Evolutionary conservation across 2,797 vertebrate species (phyloP).

Genomic region (Myotis vivesi): DNA sequence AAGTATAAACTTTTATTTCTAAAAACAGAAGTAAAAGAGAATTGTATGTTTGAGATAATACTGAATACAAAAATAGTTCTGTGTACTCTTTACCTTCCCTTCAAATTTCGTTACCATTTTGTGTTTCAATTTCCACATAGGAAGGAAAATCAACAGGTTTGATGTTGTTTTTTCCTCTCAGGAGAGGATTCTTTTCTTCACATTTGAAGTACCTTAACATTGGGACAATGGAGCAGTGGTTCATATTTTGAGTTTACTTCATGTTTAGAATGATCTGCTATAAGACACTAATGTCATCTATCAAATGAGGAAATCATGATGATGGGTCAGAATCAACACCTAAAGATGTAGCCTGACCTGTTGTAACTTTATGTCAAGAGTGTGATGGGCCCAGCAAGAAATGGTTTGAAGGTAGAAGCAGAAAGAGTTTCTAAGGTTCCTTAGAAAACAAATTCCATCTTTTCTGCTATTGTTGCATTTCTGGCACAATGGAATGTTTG

Average conservation of each 20-base stretch:
- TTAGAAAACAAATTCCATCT: background rate
- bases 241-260: background rate
- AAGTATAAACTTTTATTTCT: background rate
- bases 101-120: background rate
- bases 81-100: background rate
- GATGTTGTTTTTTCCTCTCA: background rate
- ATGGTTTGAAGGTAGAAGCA: background rate
- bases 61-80: background rate
- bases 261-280: conserved; percentile 1
- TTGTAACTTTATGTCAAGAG: background rate
- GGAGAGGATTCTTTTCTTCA: background rate
- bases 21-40: background rate
- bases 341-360: background rate
- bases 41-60: conserved; percentile 11
- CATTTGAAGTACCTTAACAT: background rate
- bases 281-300: background rate
- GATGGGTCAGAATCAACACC: background rate
- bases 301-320: background rate
- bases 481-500: background rate
- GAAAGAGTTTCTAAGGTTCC: background rate
- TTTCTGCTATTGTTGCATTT: background rate
- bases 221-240: background rate
- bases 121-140: background rate
- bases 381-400: background rate
- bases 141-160: background rate